Conservation (phyloP, 2,888 invertebrate genomes). For the Andrena bicolor region DNA sequence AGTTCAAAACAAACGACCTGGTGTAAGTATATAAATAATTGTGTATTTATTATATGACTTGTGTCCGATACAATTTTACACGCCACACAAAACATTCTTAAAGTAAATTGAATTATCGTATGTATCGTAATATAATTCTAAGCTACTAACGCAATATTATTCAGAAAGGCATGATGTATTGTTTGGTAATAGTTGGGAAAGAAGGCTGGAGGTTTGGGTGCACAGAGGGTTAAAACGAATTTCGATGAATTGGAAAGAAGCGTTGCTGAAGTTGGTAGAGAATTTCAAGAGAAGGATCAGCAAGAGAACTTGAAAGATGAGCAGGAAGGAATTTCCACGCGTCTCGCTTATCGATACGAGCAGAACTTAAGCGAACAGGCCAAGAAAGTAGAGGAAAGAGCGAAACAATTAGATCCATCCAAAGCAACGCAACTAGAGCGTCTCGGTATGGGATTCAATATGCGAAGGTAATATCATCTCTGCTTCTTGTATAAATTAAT, state of each 20-base stretch:
- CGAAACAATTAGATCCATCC: constrained; percentile 91
- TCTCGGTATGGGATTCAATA: constrained; percentile 95
- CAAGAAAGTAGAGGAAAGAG: constrained; percentile 90
- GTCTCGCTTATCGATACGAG: constrained; percentile 88
- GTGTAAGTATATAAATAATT: constrained; percentile 86
- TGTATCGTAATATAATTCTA: constrained; percentile 14
- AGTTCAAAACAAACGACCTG: constrained; percentile 89
- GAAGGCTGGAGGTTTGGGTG: constrained; percentile 94
- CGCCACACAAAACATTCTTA: neutral
- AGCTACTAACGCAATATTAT: neutral
- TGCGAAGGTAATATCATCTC: constrained; percentile 84
- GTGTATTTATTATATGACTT: constrained; percentile 25
- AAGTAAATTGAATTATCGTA: neutral
- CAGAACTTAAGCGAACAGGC: constrained; percentile 90
- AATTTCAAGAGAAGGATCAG: constrained; percentile 81
- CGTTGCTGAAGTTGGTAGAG: constrained; percentile 90
- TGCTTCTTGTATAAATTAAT: constrained; percentile 18
- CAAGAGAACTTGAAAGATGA: constrained; percentile 88
- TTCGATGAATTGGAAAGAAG: constrained; percentile 97
- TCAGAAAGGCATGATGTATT: neutral
- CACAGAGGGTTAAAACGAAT: constrained; percentile 97
- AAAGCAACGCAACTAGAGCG: constrained; percentile 96
- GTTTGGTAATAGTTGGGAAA: constrained; percentile 90
- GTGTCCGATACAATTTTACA: neutral
- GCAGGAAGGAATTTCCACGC: constrained; percentile 89